These are phyloP conservation scores for Taenioides sp. DNA, from an alignment of 2,797 vertebrate genomes.

Conservation along the genomic window DNA sequence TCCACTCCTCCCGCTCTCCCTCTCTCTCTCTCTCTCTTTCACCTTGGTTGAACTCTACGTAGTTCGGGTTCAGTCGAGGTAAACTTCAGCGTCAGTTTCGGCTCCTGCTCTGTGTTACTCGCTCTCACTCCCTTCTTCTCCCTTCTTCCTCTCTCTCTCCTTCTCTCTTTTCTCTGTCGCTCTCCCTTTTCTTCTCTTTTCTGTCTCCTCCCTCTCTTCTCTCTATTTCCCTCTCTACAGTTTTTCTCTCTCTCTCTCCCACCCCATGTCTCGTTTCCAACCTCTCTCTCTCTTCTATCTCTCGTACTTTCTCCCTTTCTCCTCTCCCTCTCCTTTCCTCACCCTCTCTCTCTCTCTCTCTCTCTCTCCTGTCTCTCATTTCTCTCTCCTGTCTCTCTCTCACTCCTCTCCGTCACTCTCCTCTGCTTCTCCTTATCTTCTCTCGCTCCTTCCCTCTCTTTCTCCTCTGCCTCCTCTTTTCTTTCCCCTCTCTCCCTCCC, in stretches of 20 bases:
- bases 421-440: too few relatives aligned
- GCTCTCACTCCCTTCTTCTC: background rate
- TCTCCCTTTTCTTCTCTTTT: background rate
- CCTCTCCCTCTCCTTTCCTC: background rate
- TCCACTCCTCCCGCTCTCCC: background rate
- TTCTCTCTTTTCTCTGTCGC: background rate
- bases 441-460: background rate
- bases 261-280: background rate
- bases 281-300: background rate
- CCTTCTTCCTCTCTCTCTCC: background rate
- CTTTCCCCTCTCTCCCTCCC: background rate
- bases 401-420: background rate
- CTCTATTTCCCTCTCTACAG: too few relatives aligned
- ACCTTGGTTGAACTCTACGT: background rate
- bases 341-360: conserved; percentile 53
- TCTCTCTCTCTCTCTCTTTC: background rate
- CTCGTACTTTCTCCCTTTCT: background rate
- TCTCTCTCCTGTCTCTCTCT: background rate
- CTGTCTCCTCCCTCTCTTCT: background rate
- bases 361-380: conserved; percentile 60
- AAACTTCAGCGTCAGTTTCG: background rate
- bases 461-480: too few relatives aligned
- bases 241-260: background rate
- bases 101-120: conserved; percentile 8
- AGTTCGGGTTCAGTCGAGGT: background rate